phyloP scores from a whole-genome alignment of 1,140 invertebrate genomes.

The Nilaparvata lugens region DNA sequence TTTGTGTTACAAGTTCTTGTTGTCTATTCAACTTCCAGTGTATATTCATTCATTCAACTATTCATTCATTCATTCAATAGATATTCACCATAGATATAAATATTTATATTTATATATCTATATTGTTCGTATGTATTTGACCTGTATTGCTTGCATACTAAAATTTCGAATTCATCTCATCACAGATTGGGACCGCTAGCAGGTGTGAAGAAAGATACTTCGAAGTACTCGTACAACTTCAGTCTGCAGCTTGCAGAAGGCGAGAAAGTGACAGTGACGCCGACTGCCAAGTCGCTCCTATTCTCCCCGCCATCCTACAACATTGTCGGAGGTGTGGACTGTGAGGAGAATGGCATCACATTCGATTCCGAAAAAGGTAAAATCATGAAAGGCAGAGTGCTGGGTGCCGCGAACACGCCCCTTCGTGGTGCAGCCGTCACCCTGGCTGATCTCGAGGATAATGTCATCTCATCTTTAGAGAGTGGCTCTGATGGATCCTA shows the following conservation, averaged over 20 bases:
- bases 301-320: constrained; percentile 56
- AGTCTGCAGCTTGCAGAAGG: constrained; percentile 43
- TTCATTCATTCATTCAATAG: too few relatives aligned
- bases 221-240: constrained; percentile 29
- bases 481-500: constrained; percentile 62
- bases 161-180: constrained; percentile 2
- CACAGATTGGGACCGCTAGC: constrained; percentile 34
- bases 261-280: constrained; percentile 48
- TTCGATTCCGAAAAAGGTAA: constrained; percentile 44
- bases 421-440: constrained; percentile 56
- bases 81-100: too few relatives aligned
- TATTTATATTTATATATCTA: too few relatives aligned
- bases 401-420: constrained; percentile 44
- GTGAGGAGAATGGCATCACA: constrained; percentile 49
- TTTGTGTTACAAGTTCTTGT: too few relatives aligned
- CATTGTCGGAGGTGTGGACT: constrained; percentile 58
- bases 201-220: not conserved
- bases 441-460: constrained; percentile 34
- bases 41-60: too few relatives aligned
- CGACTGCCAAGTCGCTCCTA: constrained; percentile 54
- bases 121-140: too few relatives aligned
- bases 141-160: too few relatives aligned
- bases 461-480: constrained; percentile 35
- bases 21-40: too few relatives aligned
- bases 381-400: constrained; percentile 41